These are phyloP conservation scores for Falco berigora DNA, from an alignment of 2,797 vertebrate genomes.

Conservation along the genomic window DNA sequence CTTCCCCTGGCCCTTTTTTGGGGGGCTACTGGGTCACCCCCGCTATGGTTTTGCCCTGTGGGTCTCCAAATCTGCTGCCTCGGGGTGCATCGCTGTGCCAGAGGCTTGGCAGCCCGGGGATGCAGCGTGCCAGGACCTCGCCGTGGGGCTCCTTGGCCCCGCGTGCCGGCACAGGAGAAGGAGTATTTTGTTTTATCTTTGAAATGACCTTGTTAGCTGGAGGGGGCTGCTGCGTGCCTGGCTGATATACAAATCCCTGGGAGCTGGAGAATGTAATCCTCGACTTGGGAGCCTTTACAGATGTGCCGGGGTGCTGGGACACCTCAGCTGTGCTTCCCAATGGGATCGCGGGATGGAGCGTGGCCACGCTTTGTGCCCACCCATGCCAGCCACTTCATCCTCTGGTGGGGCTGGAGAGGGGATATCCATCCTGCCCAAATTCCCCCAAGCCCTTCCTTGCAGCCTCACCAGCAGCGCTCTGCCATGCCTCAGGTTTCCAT, in stretches of 20 bases:
- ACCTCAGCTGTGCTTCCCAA: not conserved
- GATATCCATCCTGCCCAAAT: not conserved
- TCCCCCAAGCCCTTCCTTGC: not conserved
- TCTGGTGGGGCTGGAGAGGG: rapidly evolving
- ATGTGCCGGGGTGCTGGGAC: not conserved
- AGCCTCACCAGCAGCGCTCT: not conserved
- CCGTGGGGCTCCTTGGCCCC: not conserved
- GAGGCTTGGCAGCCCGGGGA: not conserved
- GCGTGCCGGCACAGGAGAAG: not conserved
- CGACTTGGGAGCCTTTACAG: not conserved
- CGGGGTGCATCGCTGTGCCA: rapidly evolving
- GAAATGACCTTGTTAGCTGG: conserved; percentile 81
- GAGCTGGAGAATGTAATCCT: conserved; percentile 80
- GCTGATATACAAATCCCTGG: conserved; percentile 79
- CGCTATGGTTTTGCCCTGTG: not conserved
- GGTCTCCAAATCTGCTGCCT: not conserved
- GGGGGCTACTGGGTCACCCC: not conserved
- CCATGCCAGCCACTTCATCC: not conserved
- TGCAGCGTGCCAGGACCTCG: not conserved
- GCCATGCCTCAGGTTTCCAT: not conserved
- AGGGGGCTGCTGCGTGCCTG: conserved; percentile 79
- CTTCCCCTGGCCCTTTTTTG: not conserved
- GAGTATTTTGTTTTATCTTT: conserved; percentile 71
- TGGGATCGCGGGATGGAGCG: rapidly evolving
- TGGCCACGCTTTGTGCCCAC: not conserved